Conservation (phyloP, 2,797 vertebrate genomes). For the Dermochelys coriacea region DNA sequence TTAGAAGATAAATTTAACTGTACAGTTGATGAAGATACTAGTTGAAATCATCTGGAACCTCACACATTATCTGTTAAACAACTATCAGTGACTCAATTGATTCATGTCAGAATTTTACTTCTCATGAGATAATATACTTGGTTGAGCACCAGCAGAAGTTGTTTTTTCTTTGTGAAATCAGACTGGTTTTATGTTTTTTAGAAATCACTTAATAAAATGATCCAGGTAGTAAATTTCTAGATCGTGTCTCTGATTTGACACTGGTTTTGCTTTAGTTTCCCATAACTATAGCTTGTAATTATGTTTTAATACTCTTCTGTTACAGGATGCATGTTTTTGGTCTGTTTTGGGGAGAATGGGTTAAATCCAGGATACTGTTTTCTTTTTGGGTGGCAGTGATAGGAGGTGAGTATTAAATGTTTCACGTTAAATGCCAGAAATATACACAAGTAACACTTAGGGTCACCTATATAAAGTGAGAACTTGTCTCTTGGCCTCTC, state of each 20-base stretch:
- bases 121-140: background rate
- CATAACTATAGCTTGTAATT: background rate
- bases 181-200: background rate
- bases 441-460: background rate
- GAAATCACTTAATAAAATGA: constrained; percentile 18
- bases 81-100: background rate
- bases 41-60: too few species aligned
- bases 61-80: background rate
- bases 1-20: too few species aligned
- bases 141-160: too few species aligned
- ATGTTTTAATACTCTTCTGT: background rate
- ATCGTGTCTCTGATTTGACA: background rate
- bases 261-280: background rate
- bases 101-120: background rate
- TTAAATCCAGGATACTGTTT: background rate
- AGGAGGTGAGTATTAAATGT: background rate
- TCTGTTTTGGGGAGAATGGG: background rate
- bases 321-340: background rate
- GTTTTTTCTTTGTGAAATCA: too few species aligned
- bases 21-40: too few species aligned
- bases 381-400: background rate
- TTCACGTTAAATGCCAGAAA: background rate
- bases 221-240: background rate
- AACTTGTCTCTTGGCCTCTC: background rate
- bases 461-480: background rate